Evolutionary conservation across 2,797 vertebrate species (phyloP).

Genomic region (Chanos chanos): DNA sequence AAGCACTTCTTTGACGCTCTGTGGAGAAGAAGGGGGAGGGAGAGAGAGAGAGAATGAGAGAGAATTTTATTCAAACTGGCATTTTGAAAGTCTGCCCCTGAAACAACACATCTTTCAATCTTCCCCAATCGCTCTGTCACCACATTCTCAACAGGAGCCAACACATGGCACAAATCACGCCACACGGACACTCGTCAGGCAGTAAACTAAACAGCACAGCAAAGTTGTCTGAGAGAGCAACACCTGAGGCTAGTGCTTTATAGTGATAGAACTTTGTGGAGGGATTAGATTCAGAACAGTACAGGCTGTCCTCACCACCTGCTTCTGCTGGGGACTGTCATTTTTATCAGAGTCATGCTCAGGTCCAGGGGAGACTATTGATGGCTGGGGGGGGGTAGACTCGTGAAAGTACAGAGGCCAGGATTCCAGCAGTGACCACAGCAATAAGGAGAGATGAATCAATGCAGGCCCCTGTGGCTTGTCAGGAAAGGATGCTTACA

Average conservation of each 20-base stretch:
- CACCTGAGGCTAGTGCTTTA: conserved; percentile 27
- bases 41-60: conserved; percentile 19
- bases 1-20: conserved; percentile 82
- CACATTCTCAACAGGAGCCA: background rate
- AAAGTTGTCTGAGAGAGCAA: background rate
- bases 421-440: background rate
- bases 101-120: conserved; percentile 11
- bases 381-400: background rate
- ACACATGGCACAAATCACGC: conserved; percentile 6
- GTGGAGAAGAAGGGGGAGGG: conserved; percentile 35
- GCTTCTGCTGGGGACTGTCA: conserved; percentile 2
- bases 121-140: conserved; percentile 5
- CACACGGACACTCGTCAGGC: conserved; percentile 4
- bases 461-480: conserved; percentile 9
- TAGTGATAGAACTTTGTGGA: background rate
- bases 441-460: conserved; percentile 12
- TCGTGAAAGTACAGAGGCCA: conserved; percentile 14
- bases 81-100: too few relatives aligned
- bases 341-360: background rate
- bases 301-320: conserved; percentile 5
- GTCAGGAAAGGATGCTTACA: conserved; percentile 13
- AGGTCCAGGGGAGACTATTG: conserved; percentile 20
- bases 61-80: too few relatives aligned
- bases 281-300: too few relatives aligned
- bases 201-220: background rate